Percentiles rank a stretch among this genome's conserved stretches.
Evolutionary conservation across 2,888 invertebrate genomes (phyloP).

Genomic region (Ophraella communa): DNA sequence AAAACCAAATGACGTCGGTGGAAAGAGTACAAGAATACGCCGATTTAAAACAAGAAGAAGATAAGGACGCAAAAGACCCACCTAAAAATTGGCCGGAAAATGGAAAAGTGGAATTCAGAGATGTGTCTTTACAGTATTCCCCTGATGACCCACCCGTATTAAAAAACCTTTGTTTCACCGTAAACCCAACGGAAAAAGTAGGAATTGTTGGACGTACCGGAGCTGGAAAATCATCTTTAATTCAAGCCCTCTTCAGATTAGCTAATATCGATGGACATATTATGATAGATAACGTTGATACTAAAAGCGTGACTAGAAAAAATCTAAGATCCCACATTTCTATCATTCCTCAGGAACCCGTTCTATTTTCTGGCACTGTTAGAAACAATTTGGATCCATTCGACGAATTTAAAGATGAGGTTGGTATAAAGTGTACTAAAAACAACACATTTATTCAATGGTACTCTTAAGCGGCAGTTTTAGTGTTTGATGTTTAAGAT

Average conservation of each 20-base stretch:
- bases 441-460: too few relatives aligned
- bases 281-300: slow-evolving; percentile 79
- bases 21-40: slow-evolving; percentile 85
- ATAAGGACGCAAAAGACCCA: slow-evolving; percentile 64
- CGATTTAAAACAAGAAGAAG: slow-evolving; percentile 73
- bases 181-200: slow-evolving; percentile 75
- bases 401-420: slow-evolving; percentile 76
- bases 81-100: slow-evolving; percentile 74
- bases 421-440: too few relatives aligned
- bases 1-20: slow-evolving; percentile 86
- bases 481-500: too few relatives aligned
- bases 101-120: slow-evolving; percentile 72
- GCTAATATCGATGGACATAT: slow-evolving; percentile 79
- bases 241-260: slow-evolving; percentile 80
- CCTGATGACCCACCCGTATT: slow-evolving; percentile 75
- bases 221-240: slow-evolving; percentile 80
- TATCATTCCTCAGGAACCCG: slow-evolving; percentile 86
- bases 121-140: slow-evolving; percentile 75
- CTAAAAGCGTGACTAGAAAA: slow-evolving; percentile 71
- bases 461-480: too few relatives aligned
- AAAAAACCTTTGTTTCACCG: slow-evolving; percentile 70
- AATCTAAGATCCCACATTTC: slow-evolving; percentile 77
- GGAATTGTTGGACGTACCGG: slow-evolving; percentile 85
- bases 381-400: slow-evolving; percentile 91
- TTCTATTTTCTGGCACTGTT: slow-evolving; percentile 85